phyloP scores from a whole-genome alignment of 2,888 invertebrate genomes.

The Cerastis leucographa region DNA sequence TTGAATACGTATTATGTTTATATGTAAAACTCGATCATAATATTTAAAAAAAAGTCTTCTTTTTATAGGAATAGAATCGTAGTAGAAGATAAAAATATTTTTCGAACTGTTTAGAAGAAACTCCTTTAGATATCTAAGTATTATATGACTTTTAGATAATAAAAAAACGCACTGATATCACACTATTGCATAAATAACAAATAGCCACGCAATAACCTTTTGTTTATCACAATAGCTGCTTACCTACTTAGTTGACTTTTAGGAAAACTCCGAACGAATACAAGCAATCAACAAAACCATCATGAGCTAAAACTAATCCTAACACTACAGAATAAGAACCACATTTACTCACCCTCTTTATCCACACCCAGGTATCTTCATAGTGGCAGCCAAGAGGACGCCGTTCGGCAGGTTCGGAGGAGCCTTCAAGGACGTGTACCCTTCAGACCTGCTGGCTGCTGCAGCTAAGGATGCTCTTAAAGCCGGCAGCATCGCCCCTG shows the following conservation, averaged over 20 bases:
- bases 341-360: neutral
- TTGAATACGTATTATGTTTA: neutral
- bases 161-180: neutral
- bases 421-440: slow-evolving; percentile 92
- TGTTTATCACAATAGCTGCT: neutral
- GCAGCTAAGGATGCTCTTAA: slow-evolving; percentile 95
- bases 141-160: neutral
- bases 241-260: neutral
- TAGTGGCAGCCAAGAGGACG: slow-evolving; percentile 98
- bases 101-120: neutral
- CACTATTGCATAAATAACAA: neutral
- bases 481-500: slow-evolving; percentile 94
- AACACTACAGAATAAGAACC: neutral
- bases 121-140: neutral
- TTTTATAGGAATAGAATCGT: neutral
- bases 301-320: neutral
- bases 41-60: neutral
- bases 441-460: slow-evolving; percentile 94
- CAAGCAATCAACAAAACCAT: neutral
- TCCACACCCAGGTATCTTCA: slow-evolving; percentile 93
- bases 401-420: slow-evolving; percentile 99
- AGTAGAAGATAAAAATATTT: neutral
- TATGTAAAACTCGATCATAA: neutral
- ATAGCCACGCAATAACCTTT: neutral
- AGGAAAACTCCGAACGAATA: neutral